Percentiles rank a stretch among this genome's conserved stretches.
phyloP scores from a whole-genome alignment of 2,797 vertebrate species.

The Sebastes melanostomus region DNA sequence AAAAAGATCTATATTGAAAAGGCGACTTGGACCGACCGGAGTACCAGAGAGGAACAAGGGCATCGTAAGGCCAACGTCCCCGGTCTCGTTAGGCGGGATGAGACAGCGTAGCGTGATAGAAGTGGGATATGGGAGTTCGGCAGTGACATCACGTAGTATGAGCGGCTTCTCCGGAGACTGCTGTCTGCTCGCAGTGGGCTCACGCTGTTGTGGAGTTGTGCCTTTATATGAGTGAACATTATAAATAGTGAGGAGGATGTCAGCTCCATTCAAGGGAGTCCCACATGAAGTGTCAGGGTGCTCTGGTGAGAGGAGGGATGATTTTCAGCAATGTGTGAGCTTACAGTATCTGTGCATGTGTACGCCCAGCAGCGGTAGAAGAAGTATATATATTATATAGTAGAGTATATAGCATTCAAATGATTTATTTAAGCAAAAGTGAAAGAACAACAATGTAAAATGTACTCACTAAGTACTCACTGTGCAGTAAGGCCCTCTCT shows the following conservation, averaged over 20 bases:
- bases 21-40: constrained; percentile 27
- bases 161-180: constrained; percentile 55
- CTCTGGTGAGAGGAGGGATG: constrained; percentile 46
- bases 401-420: neutral
- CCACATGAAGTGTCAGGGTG: constrained; percentile 47
- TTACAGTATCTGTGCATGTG: constrained; percentile 4
- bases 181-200: constrained; percentile 53
- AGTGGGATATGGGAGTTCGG: constrained; percentile 26
- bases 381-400: neutral
- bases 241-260: constrained; percentile 67
- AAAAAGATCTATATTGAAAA: constrained; percentile 65
- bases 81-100: constrained; percentile 40
- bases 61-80: constrained; percentile 38
- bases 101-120: constrained; percentile 38
- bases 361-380: neutral
- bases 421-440: neutral
- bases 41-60: constrained; percentile 33
- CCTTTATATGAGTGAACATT: constrained; percentile 59
- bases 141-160: constrained; percentile 51
- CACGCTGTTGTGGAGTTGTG: constrained; percentile 42
- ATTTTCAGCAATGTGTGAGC: constrained; percentile 27
- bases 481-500: neutral
- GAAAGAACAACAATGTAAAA: neutral
- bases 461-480: neutral
- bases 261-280: constrained; percentile 53